Base-by-base conservation (phyloP, 2,888 invertebrate species). In the Drosophila phalerata region DNA sequence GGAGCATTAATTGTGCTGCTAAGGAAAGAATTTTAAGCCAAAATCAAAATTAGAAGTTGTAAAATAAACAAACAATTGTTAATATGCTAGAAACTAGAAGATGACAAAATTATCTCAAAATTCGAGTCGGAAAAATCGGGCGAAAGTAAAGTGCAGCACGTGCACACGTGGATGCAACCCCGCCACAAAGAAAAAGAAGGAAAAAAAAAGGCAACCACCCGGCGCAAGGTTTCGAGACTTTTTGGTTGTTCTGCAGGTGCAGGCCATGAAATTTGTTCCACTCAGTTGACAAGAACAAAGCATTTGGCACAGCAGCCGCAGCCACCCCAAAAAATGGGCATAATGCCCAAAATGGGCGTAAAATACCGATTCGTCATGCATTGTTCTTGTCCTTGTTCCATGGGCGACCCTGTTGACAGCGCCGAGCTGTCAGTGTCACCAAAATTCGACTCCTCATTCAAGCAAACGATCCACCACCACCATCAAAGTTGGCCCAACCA, bases 361-460 rank as follows among this genome's bases (percentile, higher is more conserved):
- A 92, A 92, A 92, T 92, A 79, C 81, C 81, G 78, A 90, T 92
- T 92, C 90, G 92, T 88, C 90, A 91, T 86, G 90, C 90, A 88
- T 91, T 91, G 91, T 92, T 91, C 87, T 19, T 55, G 42, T 40
- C 30, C 51, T 25, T 25, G 89, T 89, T 90, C 85, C 71, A 79
- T 81, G 80, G 69, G 60, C 66, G 73, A 73, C 70, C 52, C 70
- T 56, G 82, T 75, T 76, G 76, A 84, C 82, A 78, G 75, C 71
- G 37, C 40, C 70, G 76, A 70, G 66, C 79, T 77, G 79, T 72
- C 73, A 73, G 60, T 63, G 62, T 62, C 58, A 69, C 66, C 60
- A 52, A 76, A 45, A 34, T 64, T 37, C 74, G 74, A 76, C 52
- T 43, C 74, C 73, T 64, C 63, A 47, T 32, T 45, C 43, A 40